These are phyloP conservation scores for Trachelipus rathkii DNA, from an alignment of 1,140 invertebrate genomes.

Conservation along the genomic window DNA sequence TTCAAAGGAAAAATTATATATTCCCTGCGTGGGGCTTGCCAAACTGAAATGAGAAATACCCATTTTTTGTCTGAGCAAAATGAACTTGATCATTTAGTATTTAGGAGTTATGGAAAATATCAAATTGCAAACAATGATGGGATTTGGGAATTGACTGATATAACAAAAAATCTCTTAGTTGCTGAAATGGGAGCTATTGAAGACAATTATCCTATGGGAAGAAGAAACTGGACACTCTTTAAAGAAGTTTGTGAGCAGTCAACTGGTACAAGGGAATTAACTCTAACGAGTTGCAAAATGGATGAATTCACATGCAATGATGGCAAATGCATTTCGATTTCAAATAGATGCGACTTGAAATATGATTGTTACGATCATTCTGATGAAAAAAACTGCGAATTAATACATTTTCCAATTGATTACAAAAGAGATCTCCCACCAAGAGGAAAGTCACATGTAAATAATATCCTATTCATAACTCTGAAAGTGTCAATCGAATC, in stretches of 20 bases:
- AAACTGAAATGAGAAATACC: neutral
- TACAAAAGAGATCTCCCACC: conserved; percentile 25
- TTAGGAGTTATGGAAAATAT: conserved; percentile 16
- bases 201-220: conserved; percentile 23
- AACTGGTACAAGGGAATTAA: conserved; percentile 5
- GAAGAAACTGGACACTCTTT: conserved; percentile 9
- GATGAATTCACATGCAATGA: conserved; percentile 23
- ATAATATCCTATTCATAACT: conserved; percentile 24
- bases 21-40: conserved; percentile 14
- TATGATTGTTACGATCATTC: conserved; percentile 30
- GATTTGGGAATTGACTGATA: conserved; percentile 16
- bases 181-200: neutral
- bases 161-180: neutral
- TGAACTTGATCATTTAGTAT: neutral
- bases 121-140: conserved; percentile 12
- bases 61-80: conserved; percentile 21
- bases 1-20: conserved; percentile 1
- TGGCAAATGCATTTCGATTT: conserved; percentile 19
- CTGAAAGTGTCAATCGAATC: conserved; percentile 38
- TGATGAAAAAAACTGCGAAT: conserved; percentile 32
- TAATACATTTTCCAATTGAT: conserved; percentile 21
- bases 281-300: neutral
- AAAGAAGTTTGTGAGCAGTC: conserved; percentile 8
- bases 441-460: neutral
- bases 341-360: conserved; percentile 22